Conservation (phyloP, 23 tunicate genomes). For the Clavelina lepadiformis region DNA sequence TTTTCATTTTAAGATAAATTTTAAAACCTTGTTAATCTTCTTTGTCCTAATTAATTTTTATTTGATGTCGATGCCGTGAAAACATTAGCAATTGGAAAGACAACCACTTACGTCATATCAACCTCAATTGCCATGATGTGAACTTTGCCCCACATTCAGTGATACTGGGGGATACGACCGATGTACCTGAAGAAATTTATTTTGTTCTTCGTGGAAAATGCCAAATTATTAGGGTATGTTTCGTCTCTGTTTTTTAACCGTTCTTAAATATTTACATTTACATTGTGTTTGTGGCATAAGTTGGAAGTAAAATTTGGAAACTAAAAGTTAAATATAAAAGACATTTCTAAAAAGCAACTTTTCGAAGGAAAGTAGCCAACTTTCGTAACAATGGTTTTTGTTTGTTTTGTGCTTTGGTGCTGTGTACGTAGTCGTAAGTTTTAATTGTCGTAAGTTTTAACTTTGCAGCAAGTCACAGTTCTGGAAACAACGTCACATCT, state of each 20-base stretch:
- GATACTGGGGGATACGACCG: conserved; percentile 49
- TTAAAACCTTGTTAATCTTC: not conserved
- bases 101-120: conserved; percentile 26
- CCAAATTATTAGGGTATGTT: conserved; percentile 57
- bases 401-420: too few relatives aligned
- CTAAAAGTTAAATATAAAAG: too few relatives aligned
- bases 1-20: too few relatives aligned
- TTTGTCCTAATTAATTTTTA: not conserved
- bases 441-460: not conserved
- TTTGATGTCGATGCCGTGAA: not conserved
- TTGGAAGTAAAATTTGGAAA: too few relatives aligned
- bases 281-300: too few relatives aligned
- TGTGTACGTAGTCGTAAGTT: too few relatives aligned
- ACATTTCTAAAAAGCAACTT: too few relatives aligned
- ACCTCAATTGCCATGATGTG: conserved; percentile 48
- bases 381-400: too few relatives aligned
- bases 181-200: conserved; percentile 43
- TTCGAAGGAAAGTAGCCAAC: not conserved
- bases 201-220: conserved; percentile 64
- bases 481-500: conserved; percentile 38
- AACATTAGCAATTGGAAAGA: conserved; percentile 54
- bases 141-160: conserved; percentile 35
- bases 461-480: conserved; percentile 36
- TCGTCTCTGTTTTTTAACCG: too few relatives aligned
- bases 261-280: too few relatives aligned